Base-by-base conservation (phyloP, 2,113 vertebrate species). In the Pionites leucogaster region DNA sequence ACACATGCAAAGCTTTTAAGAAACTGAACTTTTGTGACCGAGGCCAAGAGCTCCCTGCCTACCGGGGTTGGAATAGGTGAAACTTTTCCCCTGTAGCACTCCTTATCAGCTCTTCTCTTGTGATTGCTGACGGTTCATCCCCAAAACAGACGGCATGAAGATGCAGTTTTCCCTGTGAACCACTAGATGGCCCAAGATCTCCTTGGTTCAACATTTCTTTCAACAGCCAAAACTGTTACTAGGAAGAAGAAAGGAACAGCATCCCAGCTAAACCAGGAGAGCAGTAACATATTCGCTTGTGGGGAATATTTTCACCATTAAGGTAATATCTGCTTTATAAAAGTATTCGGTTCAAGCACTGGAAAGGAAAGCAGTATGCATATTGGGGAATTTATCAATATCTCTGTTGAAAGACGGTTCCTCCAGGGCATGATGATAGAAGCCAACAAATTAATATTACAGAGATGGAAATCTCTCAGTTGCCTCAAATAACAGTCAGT, bases 101-200 rank as follows among this genome's bases (percentile, higher is more conserved):
- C 39, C 25, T 83, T 41, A 8, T 17, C 1, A 0, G 19, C 37
- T 50, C n/a, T n/a, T 86, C 28, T 6, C 24, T 57, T 46, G 7
- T 33, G 70, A 55, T 46, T 28, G 28, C 82, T 20, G 31, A 7
- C 22, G 6, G 6, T n/a, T 65, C n/a, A 33, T 44, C 49, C 53
- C 18, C 29, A n/a, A 41, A 39, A 49, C 31, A 2, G 2, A 55
- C 5, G n/a, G 6, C 44, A 27, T 8, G 59, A 44, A 65, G 82
- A 22, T 95, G 88, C 86, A 92, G 49, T 94, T 95, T 92, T 63
- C 41, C 9, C 12, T 9, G 4, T 42, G 42, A 71, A 47, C 95
- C 95, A 81, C 97, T 94, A 97, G 97, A 96, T 97, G 97, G 47
- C 97, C 94, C 10, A 41, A 96, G 82, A 94, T 93, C 49, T 85